Evolutionary conservation across 2,113 vertebrate genomes (phyloP), one percentile per base, ranked within the genome.

Genomic region (Platysternon megacephalum): DNA sequence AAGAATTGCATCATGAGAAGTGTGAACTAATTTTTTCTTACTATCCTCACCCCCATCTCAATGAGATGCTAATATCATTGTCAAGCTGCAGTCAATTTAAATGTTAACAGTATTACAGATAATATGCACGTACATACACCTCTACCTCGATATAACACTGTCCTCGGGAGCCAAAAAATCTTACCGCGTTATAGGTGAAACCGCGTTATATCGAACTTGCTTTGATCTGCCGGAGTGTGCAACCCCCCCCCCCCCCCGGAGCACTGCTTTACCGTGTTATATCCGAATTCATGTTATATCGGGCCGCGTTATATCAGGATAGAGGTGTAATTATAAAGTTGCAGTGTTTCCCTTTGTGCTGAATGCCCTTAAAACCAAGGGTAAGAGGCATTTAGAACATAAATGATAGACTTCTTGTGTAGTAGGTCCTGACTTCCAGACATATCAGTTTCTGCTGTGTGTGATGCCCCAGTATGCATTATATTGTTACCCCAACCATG

Each of bases 101-200:
- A 29, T 81, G 42, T 32, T 65, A 65, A 10, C 32, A 29, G 8
- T 76, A 85, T 82, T 89, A 68, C 26, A 83, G 55, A 32, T 82
- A 1, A 51, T 3, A 48, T 0, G 52, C 46, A 22, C 0, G 0
- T 78, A 22, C 13, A 5, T 29, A 49, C 49, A 49, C 2, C 49
- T 49, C 49, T 49, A 49, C 13, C 13, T 14, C 4, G 5, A 49
- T 49, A 49, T 49, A 49, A 49, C 13, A 14, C 49, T 49, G 49
- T 49, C 49, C 49, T 49, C 49, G 13, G 49, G 49, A 49, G 49
- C 49, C 13, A 49, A 49, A 16, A 49, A 49, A 49, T 49, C 49
- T 49, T 49, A 49, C 13, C 14, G 4, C 49, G 4, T 49, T 49
- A 49, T 49, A 14, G 14, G 49, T 49, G 49, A 49, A 49, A 49